Evolutionary conservation across 2,888 invertebrate species (phyloP).

Genomic region (Drosophila cognata): DNA sequence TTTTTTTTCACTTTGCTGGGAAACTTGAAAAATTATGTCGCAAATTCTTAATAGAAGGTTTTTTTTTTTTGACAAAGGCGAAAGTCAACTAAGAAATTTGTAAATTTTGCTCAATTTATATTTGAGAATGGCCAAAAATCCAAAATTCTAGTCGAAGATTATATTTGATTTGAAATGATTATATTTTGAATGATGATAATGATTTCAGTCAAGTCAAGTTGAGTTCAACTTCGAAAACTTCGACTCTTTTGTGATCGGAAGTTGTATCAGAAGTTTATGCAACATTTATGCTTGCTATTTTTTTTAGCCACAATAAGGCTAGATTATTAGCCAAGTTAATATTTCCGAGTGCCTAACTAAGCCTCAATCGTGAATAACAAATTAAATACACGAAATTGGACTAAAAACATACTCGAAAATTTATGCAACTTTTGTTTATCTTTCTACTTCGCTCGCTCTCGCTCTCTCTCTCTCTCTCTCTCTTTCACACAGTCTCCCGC

Average conservation of each 20-base stretch:
- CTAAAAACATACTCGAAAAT: not conserved
- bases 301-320: not conserved
- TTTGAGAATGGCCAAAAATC: not conserved
- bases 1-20: constrained; percentile 9
- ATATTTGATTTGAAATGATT: not conserved
- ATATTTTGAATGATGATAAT: not conserved
- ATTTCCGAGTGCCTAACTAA: not conserved
- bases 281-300: not conserved
- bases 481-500: not conserved
- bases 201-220: too few relatives aligned
- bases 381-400: not conserved
- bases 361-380: not conserved
- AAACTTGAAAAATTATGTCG: constrained; percentile 29
- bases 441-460: too few relatives aligned
- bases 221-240: too few relatives aligned
- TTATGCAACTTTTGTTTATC: not conserved
- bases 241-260: too few relatives aligned
- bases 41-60: not conserved
- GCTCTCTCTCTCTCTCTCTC: not conserved
- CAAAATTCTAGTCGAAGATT: not conserved
- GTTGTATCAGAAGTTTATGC: not conserved
- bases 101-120: not conserved
- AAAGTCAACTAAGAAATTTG: not conserved
- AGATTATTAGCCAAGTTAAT: not conserved
- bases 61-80: not conserved